Evolutionary conservation across 2,797 vertebrate species (phyloP), one percentile per base, ranked within the genome.

Genomic region (Chrysocyon brachyurus): DNA sequence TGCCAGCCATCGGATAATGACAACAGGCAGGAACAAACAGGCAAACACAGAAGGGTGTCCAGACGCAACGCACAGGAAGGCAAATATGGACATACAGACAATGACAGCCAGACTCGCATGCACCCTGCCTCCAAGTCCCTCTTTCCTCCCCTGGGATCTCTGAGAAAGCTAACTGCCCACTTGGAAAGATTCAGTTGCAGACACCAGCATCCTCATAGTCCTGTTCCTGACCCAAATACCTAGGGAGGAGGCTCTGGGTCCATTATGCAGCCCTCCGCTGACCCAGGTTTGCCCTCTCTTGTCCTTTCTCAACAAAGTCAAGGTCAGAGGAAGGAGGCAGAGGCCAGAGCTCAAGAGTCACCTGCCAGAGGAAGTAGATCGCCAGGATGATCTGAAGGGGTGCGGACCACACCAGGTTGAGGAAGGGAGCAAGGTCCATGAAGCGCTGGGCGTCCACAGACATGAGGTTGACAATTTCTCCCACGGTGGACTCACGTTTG

Each of bases 401-500:
- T 1, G 99, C 99, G 24, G 99, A 99, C 99, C 99, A 99, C 97
- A 99, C 63, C 99, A 99, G 99, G 98, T 99, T 99, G 96, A 99
- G 99, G 98, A 99, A 99, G 66, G 99, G 99, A 95, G 98, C 98
- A 78, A 99, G 98, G 93, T 99, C 99, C 99, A 99, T 99, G 98
- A 99, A 99, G 72, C 99, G 99, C 17, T 99, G 99, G 1, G 99
- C 99, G 1, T 99, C 99, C 97, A 99, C 99, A 0, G 99, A 99
- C 99, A 99, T 99, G 98, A 99, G 98, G 98, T 99, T 99, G 82
- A 99, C 99, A 1, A 99, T 98, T 98, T 99, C 99, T 61, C 99
- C 99, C 84, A 99, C 98, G 0, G 99, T 99, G 12, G 99, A 99
- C 0, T 99, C 99, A 15, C 99, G 99, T 90, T 99, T 99, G 2